Evolutionary conservation across 1,140 invertebrate species (phyloP), one percentile per base, ranked within the genome.

Genomic region (Ctenoplectra terminalis): DNA sequence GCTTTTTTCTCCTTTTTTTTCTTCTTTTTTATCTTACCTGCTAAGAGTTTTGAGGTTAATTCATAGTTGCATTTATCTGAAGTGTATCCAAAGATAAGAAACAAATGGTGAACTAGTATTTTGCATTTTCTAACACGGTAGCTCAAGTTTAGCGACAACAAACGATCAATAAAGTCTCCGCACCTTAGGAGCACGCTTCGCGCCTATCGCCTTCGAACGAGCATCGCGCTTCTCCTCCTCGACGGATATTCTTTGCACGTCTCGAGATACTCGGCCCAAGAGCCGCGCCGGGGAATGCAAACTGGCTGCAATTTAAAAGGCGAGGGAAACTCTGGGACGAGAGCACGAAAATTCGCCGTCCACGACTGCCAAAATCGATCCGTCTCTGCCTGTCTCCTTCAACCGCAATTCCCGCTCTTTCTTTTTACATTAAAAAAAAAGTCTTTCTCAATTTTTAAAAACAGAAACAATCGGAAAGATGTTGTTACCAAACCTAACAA

Each of bases 211-310:
- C 58, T 75, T 52, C 37, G 58, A 75, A 75, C 60, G 60, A 64
- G 34, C 60, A 52, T 50, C 73, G 40, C 43, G 58, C 20, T n/a
- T 15, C 64, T 29, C 64, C 29, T 20, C 40, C 37, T 29, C 64
- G n/a, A 29, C 48, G 67, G 15, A 64, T 64, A 75, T 75, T 75
- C 73, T 48, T 64, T 43, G 60, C 73, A 63, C 73, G 73, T 75
- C 56, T 64, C 73, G 73, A 75, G 73, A 64, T 43, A 46, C 71
- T 60, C 26, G 54, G 71, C 37, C n/a, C 26, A 43, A 69, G 66
- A 20, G 46, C 66, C 26, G 54, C 54, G 71, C 29, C 54, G 40
- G 54, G 46, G 73, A 64, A 63, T 75, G 73, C 73, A 75, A 73
- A 73, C 71, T 43, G 43, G 46, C 46, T 75, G 60, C 73, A 66